Conservation (phyloP, 2,888 invertebrate genomes). For the Drosophila planitibia region DNA sequence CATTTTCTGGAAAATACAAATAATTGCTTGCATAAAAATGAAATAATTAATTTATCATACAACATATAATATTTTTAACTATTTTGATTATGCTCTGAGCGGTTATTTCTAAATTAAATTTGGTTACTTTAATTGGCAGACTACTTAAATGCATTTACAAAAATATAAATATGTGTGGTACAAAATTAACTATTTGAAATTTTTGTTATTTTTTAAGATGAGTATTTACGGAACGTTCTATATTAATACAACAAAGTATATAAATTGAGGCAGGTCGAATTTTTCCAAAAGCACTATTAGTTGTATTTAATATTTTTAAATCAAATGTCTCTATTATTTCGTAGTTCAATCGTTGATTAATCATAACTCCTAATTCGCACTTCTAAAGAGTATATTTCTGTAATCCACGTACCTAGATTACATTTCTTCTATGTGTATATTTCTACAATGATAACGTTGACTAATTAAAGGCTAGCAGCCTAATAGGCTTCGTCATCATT, state of each 20-base stretch:
- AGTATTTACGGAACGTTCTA: background rate
- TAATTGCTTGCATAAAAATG: background rate
- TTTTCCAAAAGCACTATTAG: background rate
- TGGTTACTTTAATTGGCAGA: background rate
- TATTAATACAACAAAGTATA: background rate
- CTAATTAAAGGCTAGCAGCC: conserved; percentile 20
- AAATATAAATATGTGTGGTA: background rate
- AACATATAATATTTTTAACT: background rate
- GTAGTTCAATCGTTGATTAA: background rate
- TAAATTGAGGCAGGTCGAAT: background rate
- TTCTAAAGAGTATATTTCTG: background rate
- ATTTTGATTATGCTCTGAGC: background rate
- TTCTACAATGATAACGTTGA: background rate
- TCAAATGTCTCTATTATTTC: background rate
- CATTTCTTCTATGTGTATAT: background rate
- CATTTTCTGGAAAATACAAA: conserved; percentile 27
- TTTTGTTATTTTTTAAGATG: background rate
- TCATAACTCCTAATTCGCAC: background rate
- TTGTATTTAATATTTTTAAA: no score
- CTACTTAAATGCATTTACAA: background rate
- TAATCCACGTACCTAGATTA: background rate
- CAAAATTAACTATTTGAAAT: background rate
- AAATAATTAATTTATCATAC: background rate
- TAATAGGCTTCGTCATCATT: conserved; percentile 61
- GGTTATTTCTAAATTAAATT: background rate